Evolutionary conservation across 2,113 vertebrate genomes (phyloP).

Genomic region (Bathybates hornii): DNA sequence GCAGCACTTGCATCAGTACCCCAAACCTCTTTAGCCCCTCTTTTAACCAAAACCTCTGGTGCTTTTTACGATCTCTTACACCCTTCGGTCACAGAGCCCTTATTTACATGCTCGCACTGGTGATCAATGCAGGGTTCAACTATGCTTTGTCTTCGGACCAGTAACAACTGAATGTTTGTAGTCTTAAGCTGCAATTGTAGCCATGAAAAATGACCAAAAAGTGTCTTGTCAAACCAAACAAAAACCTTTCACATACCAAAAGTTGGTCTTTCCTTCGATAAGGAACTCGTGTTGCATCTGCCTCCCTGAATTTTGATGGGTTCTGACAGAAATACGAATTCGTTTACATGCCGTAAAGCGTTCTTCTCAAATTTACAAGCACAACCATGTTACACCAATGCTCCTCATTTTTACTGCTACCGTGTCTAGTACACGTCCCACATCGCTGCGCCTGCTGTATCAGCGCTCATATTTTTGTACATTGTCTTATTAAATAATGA

Average conservation of each 20-base stretch:
- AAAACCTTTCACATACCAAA: not conserved
- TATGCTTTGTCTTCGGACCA: not conserved
- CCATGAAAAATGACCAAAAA: not conserved
- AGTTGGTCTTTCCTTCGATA: not conserved
- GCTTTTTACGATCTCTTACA: not conserved
- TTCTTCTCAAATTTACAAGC: not conserved
- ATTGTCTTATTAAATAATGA: conserved; percentile 71
- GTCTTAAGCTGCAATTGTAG: not conserved
- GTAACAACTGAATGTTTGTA: not conserved
- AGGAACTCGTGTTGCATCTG: not conserved
- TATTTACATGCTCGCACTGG: not conserved
- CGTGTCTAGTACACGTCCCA: not conserved
- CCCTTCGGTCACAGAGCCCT: not conserved
- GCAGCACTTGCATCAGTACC: not conserved
- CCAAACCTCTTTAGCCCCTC: not conserved
- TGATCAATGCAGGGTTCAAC: conserved; percentile 12
- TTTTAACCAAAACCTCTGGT: not conserved
- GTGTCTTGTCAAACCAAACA: not conserved
- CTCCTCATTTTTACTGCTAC: not conserved
- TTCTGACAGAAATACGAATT: not conserved
- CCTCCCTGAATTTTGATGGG: not conserved
- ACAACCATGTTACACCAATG: not conserved
- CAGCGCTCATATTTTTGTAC: conserved; percentile 69
- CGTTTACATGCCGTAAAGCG: not conserved
- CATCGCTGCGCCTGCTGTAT: conserved; percentile 34